Evolutionary conservation across 2,797 vertebrate species (phyloP).

Genomic region (Poecilia velifera): DNA sequence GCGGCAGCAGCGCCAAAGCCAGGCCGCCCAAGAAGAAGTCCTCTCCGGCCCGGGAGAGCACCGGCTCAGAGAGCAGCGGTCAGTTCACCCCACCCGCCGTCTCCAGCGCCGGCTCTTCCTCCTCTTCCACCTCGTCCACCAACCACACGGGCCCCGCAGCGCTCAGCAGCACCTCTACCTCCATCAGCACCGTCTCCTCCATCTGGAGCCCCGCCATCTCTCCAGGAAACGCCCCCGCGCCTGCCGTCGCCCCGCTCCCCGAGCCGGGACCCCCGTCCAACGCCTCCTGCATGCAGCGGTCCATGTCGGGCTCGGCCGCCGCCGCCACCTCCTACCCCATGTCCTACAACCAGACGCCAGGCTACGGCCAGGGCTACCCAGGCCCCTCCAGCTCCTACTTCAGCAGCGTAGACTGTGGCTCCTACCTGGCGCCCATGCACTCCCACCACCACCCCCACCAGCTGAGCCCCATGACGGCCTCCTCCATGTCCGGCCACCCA

Average conservation of each 20-base stretch:
- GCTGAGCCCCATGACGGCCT: conserved; percentile 95
- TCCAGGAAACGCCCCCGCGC: conserved; percentile 83
- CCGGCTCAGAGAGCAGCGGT: conserved; percentile 94
- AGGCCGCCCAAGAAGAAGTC: conserved; percentile 96
- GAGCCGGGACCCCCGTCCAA: conserved; percentile 87
- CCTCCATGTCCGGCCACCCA: conserved; percentile 89
- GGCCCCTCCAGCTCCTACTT: conserved; percentile 94
- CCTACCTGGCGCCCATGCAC: conserved; percentile 96
- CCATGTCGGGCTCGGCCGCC: conserved; percentile 82
- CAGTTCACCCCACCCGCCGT: conserved; percentile 95
- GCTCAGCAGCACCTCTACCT: conserved; percentile 82
- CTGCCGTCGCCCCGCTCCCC: conserved; percentile 82
- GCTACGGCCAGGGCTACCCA: conserved; percentile 93
- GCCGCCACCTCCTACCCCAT: conserved; percentile 89
- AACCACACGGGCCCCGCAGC: conserved; percentile 77
- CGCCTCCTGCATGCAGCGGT: conserved; percentile 94
- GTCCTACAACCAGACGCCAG: conserved; percentile 92
- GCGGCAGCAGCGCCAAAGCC: conserved; percentile 87
- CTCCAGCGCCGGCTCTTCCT: conserved; percentile 91
- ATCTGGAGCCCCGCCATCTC: conserved; percentile 99
- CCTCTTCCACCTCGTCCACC: conserved; percentile 86
- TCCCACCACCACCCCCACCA: conserved; percentile 92
- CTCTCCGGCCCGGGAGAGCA: conserved; percentile 93
- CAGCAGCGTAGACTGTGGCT: conserved; percentile 94
- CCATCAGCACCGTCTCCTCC: conserved; percentile 89